phyloP scores from a whole-genome alignment of 2,888 invertebrate genomes.

The Drosophila anomalata region DNA sequence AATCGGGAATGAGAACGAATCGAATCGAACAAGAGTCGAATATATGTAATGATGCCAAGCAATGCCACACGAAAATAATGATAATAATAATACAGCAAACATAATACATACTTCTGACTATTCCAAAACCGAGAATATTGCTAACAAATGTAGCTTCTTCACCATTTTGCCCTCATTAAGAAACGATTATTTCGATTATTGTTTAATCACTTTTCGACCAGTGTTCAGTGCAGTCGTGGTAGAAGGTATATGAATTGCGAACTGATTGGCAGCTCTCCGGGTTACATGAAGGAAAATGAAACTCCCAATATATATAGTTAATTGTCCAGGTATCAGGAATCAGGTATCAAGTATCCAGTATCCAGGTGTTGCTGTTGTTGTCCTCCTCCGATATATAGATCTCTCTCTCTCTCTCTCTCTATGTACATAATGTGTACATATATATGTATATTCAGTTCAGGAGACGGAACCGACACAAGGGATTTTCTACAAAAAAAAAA shows the following conservation, averaged over 20 bases:
- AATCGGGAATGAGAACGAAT: conserved; percentile 10
- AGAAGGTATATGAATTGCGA: neutral
- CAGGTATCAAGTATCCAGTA: neutral
- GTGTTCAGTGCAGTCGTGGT: neutral
- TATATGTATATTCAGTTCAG: conserved; percentile 3
- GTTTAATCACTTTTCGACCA: neutral
- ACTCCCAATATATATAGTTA: neutral
- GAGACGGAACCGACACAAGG: conserved; percentile 34
- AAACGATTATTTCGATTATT: neutral
- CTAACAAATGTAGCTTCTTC: neutral
- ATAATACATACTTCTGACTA: conserved; percentile 46
- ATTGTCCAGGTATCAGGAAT: neutral
- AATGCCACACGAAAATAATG: conserved; percentile 51
- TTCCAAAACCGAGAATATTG: conserved; percentile 17
- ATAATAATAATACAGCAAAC: conserved; percentile 53
- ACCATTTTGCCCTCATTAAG: neutral
- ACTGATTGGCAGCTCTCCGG: conserved; percentile 3
- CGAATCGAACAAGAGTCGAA: conserved; percentile 29
- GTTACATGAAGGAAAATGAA: neutral
- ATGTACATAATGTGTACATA: conserved; percentile 2
- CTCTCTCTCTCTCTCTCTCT: neutral
- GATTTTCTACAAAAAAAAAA: conserved; percentile 34
- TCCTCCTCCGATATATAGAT: conserved; percentile 8
- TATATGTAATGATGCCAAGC: conserved; percentile 33
- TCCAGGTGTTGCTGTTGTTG: conserved; percentile 2